Evolutionary conservation across 2,888 invertebrate genomes (phyloP).

Genomic region (Eupithecia subfuscata): DNA sequence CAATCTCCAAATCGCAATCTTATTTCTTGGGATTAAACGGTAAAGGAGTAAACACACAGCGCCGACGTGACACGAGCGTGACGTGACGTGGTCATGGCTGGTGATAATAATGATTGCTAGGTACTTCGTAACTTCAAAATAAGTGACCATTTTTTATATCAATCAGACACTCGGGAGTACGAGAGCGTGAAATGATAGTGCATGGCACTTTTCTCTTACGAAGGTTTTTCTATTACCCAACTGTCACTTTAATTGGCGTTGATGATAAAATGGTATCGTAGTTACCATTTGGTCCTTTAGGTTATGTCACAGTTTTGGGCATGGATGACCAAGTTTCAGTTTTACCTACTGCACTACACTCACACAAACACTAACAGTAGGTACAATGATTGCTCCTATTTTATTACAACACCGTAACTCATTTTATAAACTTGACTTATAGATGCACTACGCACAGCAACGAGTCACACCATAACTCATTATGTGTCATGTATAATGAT

Average conservation of each 20-base stretch:
- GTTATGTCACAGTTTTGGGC: background rate
- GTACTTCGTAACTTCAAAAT: slow-evolving; percentile 7
- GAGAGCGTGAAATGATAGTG: slow-evolving; percentile 43
- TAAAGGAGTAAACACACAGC: background rate
- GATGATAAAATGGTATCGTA: background rate
- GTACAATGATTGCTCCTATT: too few relatives aligned
- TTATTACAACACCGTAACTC: too few relatives aligned
- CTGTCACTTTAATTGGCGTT: slow-evolving; percentile 26
- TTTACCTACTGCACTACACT: background rate
- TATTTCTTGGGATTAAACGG: background rate
- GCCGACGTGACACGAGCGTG: background rate
- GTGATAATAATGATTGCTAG: slow-evolving; percentile 10
- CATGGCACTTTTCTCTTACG: slow-evolving; percentile 36
- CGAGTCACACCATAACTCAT: too few relatives aligned
- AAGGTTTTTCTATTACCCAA: slow-evolving; percentile 17
- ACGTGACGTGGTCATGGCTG: slow-evolving; percentile 3
- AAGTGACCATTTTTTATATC: slow-evolving; percentile 30
- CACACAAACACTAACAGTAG: too few relatives aligned
- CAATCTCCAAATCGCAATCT: too few relatives aligned
- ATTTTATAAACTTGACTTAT: too few relatives aligned
- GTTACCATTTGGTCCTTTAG: background rate
- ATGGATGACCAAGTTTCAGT: background rate
- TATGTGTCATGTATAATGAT: too few relatives aligned
- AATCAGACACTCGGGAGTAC: slow-evolving; percentile 20
- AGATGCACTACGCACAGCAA: too few relatives aligned